Evolutionary conservation across 2,888 invertebrate genomes (phyloP).

Genomic region (Rhyacophila evoluta): DNA sequence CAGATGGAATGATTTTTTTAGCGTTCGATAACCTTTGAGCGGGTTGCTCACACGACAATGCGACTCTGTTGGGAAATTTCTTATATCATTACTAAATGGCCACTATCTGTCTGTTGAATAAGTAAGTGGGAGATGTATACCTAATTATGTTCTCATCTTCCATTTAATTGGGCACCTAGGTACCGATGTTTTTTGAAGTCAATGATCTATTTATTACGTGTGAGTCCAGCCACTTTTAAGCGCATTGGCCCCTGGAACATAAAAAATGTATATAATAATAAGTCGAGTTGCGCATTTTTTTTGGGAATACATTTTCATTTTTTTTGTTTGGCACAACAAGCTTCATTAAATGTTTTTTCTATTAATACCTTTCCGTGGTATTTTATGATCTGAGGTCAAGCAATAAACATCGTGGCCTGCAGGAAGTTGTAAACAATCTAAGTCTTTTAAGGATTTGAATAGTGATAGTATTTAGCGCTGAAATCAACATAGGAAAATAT

Average conservation of each 20-base stretch:
- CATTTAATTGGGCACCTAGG: neutral
- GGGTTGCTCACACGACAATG: neutral
- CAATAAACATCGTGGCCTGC: neutral
- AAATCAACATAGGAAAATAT: no score
- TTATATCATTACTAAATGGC: neutral
- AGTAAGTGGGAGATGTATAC: neutral
- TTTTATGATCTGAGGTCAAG: neutral
- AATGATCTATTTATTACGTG: neutral
- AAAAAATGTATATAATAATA: neutral
- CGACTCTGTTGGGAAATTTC: neutral
- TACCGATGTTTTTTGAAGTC: neutral
- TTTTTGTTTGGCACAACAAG: neutral
- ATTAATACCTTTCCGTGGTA: neutral
- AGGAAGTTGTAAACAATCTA: neutral
- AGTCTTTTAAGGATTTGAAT: no score
- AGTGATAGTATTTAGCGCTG: no score
- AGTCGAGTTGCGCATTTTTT: neutral
- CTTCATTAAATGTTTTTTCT: conserved; percentile 14
- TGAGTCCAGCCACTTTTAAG: neutral
- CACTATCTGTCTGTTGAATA: neutral
- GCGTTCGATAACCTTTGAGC: no score
- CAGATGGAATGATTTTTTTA: no score
- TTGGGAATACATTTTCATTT: neutral
- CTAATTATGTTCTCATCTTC: neutral
- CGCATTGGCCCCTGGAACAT: neutral